Evolutionary conservation across 2,113 vertebrate genomes (phyloP), one percentile per base, ranked within the genome.

Genomic region (Phylloscopus trochilus): DNA sequence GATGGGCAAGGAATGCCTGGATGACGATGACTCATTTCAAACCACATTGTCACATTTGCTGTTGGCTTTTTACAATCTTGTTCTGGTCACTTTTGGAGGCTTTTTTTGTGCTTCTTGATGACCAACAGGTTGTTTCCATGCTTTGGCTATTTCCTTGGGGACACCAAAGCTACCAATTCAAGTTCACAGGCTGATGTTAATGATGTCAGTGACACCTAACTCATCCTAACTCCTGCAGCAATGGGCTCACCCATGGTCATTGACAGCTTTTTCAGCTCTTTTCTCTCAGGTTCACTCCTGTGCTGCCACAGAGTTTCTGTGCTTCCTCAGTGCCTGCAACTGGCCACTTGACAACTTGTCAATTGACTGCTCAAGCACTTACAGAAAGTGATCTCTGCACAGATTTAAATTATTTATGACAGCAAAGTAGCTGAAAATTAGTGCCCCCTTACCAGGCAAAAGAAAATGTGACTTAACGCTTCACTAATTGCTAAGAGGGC

Each of bases 381-480:
- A 77, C 39, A 95, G 78, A 92, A 90, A 94, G 59, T 62, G 46
- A 88, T 90, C 67, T 80, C 88, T 56, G 64, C 47, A 74, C 39
- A 35, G 80, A 63, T 81, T 92, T 95, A 90, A 96, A 97, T 93
- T 86, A 96, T 96, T 96, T 95, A 94, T 89, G 64, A 80, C 17
- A n/a, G 79, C 51, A 92, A 97, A 97, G 95, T 89, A 96, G 83
- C 47, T 92, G 96, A 92, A 92, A 94, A 94, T 93, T 86, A 97
- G 76, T 86, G 76, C 26, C 33, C 55, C 59, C 86, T 94, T 92
- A 92, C 44, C n/a, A 89, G 69, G 76, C 24, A 74, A 67, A 87
- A 80, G 59, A 73, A 93, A 92, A 92, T 77, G 83, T 74, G 83
- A 74, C 76, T 92, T 88, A 77, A 89, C 20, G 4, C 79, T 92